Conservation (phyloP, 1,140 invertebrate genomes). For the Aphis gossypii region DNA sequence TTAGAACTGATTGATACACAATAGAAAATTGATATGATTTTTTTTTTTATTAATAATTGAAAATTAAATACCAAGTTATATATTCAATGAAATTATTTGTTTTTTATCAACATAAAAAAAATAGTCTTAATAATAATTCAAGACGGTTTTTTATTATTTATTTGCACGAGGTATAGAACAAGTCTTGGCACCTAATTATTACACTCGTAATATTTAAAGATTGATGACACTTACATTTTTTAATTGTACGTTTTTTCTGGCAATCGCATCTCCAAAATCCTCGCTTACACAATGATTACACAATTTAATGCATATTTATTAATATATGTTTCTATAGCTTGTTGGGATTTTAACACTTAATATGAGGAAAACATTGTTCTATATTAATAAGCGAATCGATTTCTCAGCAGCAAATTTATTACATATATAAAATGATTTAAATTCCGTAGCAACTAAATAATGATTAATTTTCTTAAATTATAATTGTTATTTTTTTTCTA, state of each 20-base stretch:
- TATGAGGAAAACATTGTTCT: background rate
- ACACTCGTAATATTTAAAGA: background rate
- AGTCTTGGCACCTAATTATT: background rate
- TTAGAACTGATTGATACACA: background rate
- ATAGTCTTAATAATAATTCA: background rate
- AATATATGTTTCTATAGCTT: background rate
- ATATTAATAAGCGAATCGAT: background rate
- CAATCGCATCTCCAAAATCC: background rate
- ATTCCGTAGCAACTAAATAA: background rate
- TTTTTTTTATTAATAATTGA: background rate
- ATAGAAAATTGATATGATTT: background rate
- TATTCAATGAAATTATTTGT: background rate
- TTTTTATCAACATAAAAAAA: background rate
- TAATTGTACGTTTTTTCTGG: background rate
- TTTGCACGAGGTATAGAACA: background rate
- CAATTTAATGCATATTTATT: background rate
- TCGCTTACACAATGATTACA: background rate
- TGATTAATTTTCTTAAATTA: background rate
- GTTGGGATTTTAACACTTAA: background rate
- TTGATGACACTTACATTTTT: background rate
- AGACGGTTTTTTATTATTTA: background rate
- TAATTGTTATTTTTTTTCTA: background rate
- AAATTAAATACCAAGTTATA: background rate
- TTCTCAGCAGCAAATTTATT: background rate
- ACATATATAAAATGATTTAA: too few species aligned